Evolutionary conservation across 2,888 invertebrate species (phyloP), one percentile per base, ranked within the genome.

Genomic region (Trachelus stipa): DNA sequence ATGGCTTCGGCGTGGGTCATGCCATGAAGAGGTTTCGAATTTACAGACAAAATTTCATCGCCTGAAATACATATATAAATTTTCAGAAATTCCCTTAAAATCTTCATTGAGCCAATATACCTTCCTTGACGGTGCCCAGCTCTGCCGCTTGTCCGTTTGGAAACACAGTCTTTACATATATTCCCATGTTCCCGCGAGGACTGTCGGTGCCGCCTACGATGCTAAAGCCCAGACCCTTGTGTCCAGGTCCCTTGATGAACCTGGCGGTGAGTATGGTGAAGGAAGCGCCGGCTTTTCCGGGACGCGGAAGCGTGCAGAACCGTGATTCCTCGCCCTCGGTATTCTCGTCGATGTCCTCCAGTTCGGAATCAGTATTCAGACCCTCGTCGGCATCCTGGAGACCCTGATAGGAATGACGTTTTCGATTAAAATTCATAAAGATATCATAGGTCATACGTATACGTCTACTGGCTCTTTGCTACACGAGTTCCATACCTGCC

Each of bases 141-240:
- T 97, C 97, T 40, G 96, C 96, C 15, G 97, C 97, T 90, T 97
- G 96, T 9, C 98, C 97, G 85, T 95, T 95, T 79, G 96, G 95
- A 89, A 97, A 96, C 82, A 98, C 95, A 34, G 97, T 96, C 91
- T 97, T 96, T 33, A 98, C 96, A 90, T 96, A 97, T 85, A 98
- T 97, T 73, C 97, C 97, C 94, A 97, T 96, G 85, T 95, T 95
- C 1, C 97, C 97, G 83, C 95, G 95, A 1, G 97, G 96, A 23
- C 97, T 97, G 90, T 97, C 97, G 77, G 94, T 94, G 1, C 97
- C 97, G 23, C 97, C 98, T 33, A 97, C 97, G 84, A 97, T 96
- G 85, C 97, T 97, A 92, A 97, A 97, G 31, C 97, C 97, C 34
- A 97, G 94, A 68, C 96, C 96, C 91, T 97, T 97, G 81, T 95